Evolutionary conservation across 2,797 vertebrate genomes (phyloP).

Genomic region (Catostomus latipinnis): DNA sequence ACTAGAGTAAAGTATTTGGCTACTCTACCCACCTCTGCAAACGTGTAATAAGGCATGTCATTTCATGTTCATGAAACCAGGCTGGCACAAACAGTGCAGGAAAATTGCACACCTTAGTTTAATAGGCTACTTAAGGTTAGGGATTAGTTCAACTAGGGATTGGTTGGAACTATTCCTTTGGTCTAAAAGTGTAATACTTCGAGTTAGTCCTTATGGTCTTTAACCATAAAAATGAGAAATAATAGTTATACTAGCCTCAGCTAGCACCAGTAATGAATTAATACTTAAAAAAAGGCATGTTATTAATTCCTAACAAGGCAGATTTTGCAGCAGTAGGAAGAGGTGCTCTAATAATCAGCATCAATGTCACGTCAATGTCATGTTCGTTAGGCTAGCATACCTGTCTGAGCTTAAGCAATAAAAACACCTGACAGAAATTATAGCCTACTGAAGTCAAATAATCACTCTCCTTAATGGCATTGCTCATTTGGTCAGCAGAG

Average conservation of each 20-base stretch:
- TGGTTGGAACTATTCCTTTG: too few relatives aligned
- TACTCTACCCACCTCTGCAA: too few relatives aligned
- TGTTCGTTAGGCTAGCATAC: constrained; percentile 22
- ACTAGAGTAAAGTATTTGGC: too few relatives aligned
- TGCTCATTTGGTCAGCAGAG: constrained; percentile 42
- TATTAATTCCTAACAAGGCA: not conserved
- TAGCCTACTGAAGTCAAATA: constrained; percentile 25
- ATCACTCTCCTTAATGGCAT: constrained; percentile 26
- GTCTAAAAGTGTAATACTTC: too few relatives aligned
- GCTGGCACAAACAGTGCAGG: not conserved
- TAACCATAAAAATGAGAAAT: not conserved
- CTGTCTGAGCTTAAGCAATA: constrained; percentile 35
- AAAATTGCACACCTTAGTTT: not conserved
- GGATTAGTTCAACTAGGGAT: too few relatives aligned
- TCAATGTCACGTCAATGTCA: constrained; percentile 20
- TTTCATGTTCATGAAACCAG: too few relatives aligned
- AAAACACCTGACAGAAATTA: constrained; percentile 44
- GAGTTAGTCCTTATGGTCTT: too few relatives aligned
- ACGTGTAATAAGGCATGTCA: too few relatives aligned
- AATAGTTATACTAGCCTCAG: too few relatives aligned
- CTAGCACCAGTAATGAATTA: not conserved
- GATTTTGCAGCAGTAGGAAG: not conserved
- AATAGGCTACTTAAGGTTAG: too few relatives aligned
- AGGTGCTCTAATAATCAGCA: not conserved
- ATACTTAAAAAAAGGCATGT: not conserved